Percentiles rank a stretch among this genome's conserved stretches.
These are phyloP conservation scores for Gallinago stenura DNA, from an alignment of 2,797 vertebrate genomes.

Conservation along the genomic window DNA sequence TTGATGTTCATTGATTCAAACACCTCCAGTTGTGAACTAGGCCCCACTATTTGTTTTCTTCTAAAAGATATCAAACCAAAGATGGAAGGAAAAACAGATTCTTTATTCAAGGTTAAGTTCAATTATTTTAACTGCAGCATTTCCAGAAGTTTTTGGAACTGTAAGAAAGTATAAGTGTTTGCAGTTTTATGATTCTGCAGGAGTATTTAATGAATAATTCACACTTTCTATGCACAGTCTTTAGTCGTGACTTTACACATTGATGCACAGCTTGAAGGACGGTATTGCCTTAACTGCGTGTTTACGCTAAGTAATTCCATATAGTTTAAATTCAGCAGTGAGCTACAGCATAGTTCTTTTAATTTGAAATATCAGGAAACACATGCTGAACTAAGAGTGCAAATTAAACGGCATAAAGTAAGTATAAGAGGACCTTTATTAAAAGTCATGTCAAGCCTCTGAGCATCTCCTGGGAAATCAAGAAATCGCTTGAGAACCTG, in stretches of 20 bases:
- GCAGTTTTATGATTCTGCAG: background rate
- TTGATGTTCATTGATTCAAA: background rate
- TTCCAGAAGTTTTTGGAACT: background rate
- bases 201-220: constrained; percentile 31
- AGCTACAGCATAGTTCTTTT: background rate
- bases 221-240: background rate
- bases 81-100: background rate
- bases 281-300: background rate
- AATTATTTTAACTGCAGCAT: background rate
- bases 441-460: background rate
- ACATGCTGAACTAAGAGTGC: background rate
- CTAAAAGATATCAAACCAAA: background rate
- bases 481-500: background rate
- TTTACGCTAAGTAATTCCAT: background rate
- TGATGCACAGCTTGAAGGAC: background rate
- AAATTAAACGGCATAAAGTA: constrained; percentile 12
- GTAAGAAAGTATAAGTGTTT: background rate
- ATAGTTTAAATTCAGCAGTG: constrained; percentile 7
- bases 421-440: background rate
- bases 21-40: background rate
- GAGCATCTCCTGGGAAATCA: background rate
- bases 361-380: background rate
- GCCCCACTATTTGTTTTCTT: background rate
- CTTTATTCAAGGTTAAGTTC: background rate
- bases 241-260: background rate